Base-by-base conservation (phyloP, 2,888 invertebrate genomes). In the Eilema depressum region DNA sequence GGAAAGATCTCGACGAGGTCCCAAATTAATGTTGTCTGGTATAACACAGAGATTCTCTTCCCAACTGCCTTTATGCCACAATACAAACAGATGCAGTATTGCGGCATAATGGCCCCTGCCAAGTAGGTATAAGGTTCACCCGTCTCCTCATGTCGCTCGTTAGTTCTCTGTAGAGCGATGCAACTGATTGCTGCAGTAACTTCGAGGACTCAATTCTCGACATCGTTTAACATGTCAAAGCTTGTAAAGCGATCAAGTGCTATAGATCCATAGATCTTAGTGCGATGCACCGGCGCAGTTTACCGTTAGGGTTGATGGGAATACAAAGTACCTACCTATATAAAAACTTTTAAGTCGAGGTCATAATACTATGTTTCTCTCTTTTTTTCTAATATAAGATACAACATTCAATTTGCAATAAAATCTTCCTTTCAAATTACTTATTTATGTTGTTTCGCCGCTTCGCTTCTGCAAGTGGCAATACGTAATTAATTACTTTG, bases 161-260 rank as follows among this genome's bases (percentile, higher is more conserved):
- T 60, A 23, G 30, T 14, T 11, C 47, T 12, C 37, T 59, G 57
- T 7, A 59, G 12, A 33, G 23, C 60, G 56, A 66, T 64, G 25
- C 20, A 30, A 23, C 63, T 64, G 57, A 64, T 30, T 30, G 70
- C 37, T 41, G 62, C 73, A 66, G 63, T 62, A 28, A 61, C 47
- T 60, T 61, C 17, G 67, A 76, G 70, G 70, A 12, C 73, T 75
- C 77, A 79, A 81, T 81, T 73, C 64, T 70, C 70, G 64, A 60
- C 71, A 71, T 75, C 77, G 75, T 81, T 81, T 73, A 83, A 76
- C 75, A 69, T 81, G 81, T 83, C 83, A 70, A 76, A 73, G 72
- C 70, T 79, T 79, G 75, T 81, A 76, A 76, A 81, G 71, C 74
- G 66, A 77, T 80, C 74, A 68, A 59, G 53, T 63, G 68, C 61